Conservation (phyloP, 2,888 invertebrate species). For the Ernsta delagoae region DNA sequence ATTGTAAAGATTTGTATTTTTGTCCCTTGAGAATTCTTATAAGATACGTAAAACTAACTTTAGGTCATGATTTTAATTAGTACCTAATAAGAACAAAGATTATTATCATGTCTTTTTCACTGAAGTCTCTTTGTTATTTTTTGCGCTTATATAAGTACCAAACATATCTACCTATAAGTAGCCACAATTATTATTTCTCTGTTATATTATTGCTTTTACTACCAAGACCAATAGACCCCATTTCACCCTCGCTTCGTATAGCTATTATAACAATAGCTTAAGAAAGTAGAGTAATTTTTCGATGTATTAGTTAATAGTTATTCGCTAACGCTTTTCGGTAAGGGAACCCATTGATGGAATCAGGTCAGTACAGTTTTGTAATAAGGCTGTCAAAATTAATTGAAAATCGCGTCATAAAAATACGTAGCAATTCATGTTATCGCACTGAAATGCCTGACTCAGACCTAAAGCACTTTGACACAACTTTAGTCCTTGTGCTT, state of each 20-base stretch:
- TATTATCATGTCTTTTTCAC: background rate
- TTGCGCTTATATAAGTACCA: too few species aligned
- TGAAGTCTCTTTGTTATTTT: too few species aligned
- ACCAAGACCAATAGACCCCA: background rate
- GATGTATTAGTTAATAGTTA: background rate
- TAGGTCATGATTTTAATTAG: background rate
- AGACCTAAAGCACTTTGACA: too few species aligned
- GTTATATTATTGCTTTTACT: background rate
- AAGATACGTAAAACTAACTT: background rate
- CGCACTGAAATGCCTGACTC: too few species aligned
- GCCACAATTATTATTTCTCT: background rate
- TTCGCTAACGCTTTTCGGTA: slow-evolving; percentile 1
- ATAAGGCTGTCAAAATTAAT: slow-evolving; percentile 26
- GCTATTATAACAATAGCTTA: background rate
- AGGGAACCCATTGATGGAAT: slow-evolving; percentile 12
- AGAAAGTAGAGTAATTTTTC: slow-evolving; percentile 16
- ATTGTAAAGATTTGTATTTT: slow-evolving; percentile 2
- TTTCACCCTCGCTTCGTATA: background rate
- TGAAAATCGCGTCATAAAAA: slow-evolving; percentile 19
- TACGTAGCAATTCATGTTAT: too few species aligned
- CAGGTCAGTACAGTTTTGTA: slow-evolving; percentile 24
- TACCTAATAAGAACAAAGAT: too few species aligned
- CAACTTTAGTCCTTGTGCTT: too few species aligned
- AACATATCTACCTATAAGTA: too few species aligned
- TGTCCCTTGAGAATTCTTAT: background rate